Conservation (phyloP, 2,888 invertebrate species). For the Dyspetes luteomarginatus region DNA sequence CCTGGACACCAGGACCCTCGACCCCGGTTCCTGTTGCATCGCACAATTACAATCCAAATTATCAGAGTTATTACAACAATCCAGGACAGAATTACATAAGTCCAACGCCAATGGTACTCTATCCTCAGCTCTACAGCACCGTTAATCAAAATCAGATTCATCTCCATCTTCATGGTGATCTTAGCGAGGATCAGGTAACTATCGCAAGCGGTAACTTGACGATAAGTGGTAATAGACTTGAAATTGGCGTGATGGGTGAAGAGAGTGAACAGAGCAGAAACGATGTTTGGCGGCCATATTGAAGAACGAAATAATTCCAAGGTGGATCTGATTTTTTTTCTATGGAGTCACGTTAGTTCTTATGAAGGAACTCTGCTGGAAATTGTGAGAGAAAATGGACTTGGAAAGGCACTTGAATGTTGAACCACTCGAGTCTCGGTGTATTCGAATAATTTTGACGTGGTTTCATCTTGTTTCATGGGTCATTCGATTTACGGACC, state of each 20-base stretch:
- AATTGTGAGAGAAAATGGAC: too few relatives aligned
- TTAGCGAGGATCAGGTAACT: constrained; percentile 81
- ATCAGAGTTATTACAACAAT: constrained; percentile 89
- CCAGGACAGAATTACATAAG: constrained; percentile 86
- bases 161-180: constrained; percentile 88
- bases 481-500: too few relatives aligned
- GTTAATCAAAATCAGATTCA: constrained; percentile 95
- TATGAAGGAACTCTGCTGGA: too few relatives aligned
- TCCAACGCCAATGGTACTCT: constrained; percentile 89
- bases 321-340: too few relatives aligned
- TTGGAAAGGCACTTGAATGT: too few relatives aligned
- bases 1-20: constrained; percentile 84
- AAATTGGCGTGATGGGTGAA: constrained; percentile 84
- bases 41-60: constrained; percentile 87
- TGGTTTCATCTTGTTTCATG: too few relatives aligned
- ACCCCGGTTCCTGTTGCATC: constrained; percentile 86
- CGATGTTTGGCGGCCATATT: constrained; percentile 92
- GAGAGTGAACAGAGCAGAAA: constrained; percentile 85
- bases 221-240: constrained; percentile 84
- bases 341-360: too few relatives aligned
- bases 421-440: too few relatives aligned
- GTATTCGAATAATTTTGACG: background rate
- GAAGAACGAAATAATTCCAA: constrained; percentile 75
- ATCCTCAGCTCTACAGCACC: constrained; percentile 92
- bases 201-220: constrained; percentile 84